Evolutionary conservation across 2,113 vertebrate genomes (phyloP).

Genomic region (Chlorocebus sabaeus): DNA sequence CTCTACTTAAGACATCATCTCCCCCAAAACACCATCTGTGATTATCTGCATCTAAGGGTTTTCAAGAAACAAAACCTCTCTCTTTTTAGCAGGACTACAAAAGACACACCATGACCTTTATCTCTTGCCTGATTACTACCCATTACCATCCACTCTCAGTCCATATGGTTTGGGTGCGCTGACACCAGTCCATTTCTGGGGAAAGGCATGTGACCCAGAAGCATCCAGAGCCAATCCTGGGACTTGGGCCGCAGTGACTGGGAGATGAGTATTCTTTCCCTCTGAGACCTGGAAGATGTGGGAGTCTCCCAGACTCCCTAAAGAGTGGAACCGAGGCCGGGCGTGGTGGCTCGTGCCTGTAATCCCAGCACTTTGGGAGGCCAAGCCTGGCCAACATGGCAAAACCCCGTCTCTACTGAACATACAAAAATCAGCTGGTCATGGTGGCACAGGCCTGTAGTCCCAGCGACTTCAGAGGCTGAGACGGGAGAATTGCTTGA

Average conservation of each 20-base stretch:
- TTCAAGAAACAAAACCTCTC: background rate
- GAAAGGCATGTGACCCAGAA: slow-evolving; percentile 9
- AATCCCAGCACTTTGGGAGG: background rate
- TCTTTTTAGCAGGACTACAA: background rate
- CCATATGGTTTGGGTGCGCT: background rate
- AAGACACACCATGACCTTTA: background rate
- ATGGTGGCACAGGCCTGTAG: background rate
- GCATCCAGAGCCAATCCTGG: background rate
- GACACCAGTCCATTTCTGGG: background rate
- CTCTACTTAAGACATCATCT: background rate
- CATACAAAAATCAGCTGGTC: background rate
- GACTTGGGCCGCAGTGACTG: background rate
- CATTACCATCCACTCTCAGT: background rate
- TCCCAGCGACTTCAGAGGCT: background rate
- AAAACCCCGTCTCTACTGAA: background rate
- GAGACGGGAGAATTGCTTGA: background rate
- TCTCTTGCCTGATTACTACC: background rate
- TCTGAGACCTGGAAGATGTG: background rate
- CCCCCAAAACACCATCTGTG: background rate
- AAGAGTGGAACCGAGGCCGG: background rate
- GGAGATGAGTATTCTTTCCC: background rate
- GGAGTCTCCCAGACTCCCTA: background rate
- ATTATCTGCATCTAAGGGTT: background rate
- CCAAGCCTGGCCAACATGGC: too few relatives aligned
- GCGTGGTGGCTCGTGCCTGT: background rate